Evolutionary conservation across 2,113 vertebrate genomes (phyloP), one percentile per base, ranked within the genome.

Genomic region (Craseonycteris thonglongyai): DNA sequence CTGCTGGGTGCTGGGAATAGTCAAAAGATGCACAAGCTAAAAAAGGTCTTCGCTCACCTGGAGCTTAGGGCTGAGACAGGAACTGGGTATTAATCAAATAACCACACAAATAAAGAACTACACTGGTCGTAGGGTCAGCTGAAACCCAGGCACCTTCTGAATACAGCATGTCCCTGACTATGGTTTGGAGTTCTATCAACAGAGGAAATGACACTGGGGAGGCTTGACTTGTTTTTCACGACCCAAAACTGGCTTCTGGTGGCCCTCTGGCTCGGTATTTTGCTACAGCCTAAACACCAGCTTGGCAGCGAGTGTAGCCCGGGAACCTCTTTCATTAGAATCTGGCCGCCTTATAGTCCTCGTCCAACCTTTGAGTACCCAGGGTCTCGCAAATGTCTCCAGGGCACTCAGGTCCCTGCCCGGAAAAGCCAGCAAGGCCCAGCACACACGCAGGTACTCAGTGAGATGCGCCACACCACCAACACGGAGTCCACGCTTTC

Each of bases 391-490:
- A 7, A 3, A 38, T 0, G 1, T 11, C 33, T 51, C n/a, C 22
- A 74, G 0, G 0, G 3, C 3, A 30, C 3, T 3, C 0, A 0
- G 0, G 0, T 2, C 2, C 12, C 2, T 8, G 0, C 10, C n/a
- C 10, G 9, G n/a, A 24, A 81, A n/a, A 18, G 26, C 2, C 3
- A 58, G 3, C 26, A 21, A 0, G 12, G 0, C 5, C 19, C n/a
- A 9, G 7, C 16, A 21, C 40, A 3, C 10, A 28, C 1, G 13
- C 42, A 6, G 1, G 0, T 0, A 0, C 8, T 2, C 16, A 19
- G 12, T 0, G 1, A 16, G 1, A 16, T 16, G 0, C 18, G 16
- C 35, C 30, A 10, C 2, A 0, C 1, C n/a, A n/a, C n/a, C n/a
- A n/a, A n/a, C n/a, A n/a, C n/a, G 6, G 6, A 6, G 18, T 5